A percentile compares a stretch with the other conserved stretches of the same genome.
Evolutionary conservation across 2,888 invertebrate genomes (phyloP).

Genomic region (Drosophila helvetica): DNA sequence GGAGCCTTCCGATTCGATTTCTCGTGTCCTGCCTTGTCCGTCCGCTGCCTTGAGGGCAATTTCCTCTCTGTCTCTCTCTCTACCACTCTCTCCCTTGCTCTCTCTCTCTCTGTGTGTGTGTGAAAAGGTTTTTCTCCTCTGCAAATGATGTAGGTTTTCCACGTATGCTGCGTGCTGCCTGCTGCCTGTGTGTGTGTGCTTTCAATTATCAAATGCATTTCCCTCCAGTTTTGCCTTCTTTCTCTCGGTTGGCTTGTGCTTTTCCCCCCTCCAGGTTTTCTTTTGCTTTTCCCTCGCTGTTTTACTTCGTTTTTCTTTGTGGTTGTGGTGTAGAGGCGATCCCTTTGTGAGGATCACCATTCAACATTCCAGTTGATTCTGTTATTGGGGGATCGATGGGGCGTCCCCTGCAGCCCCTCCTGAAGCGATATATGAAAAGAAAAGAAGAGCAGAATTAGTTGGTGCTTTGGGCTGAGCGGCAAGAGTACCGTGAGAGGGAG

Average conservation of each 20-base stretch:
- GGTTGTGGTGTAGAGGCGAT: neutral
- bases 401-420: no score
- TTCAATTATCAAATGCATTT: conserved; percentile 1
- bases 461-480: no score
- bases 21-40: neutral
- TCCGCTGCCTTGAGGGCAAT: neutral
- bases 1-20: neutral
- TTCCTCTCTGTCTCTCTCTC: neutral
- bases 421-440: no score
- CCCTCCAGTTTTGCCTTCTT: neutral
- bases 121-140: neutral
- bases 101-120: neutral
- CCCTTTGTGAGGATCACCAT: neutral
- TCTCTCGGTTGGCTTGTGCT: neutral
- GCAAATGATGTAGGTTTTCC: neutral
- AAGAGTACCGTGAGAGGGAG: no score
- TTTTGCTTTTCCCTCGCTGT: neutral
- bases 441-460: neutral
- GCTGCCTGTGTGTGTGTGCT: neutral
- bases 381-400: no score
- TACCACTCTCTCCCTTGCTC: no score
- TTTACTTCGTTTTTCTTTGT: neutral
- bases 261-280: neutral
- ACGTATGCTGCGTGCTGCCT: neutral
- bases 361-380: neutral